Conservation (phyloP, 37 sponge, comb jelly and placozoan species). For the Lycopodina hypogea region DNA sequence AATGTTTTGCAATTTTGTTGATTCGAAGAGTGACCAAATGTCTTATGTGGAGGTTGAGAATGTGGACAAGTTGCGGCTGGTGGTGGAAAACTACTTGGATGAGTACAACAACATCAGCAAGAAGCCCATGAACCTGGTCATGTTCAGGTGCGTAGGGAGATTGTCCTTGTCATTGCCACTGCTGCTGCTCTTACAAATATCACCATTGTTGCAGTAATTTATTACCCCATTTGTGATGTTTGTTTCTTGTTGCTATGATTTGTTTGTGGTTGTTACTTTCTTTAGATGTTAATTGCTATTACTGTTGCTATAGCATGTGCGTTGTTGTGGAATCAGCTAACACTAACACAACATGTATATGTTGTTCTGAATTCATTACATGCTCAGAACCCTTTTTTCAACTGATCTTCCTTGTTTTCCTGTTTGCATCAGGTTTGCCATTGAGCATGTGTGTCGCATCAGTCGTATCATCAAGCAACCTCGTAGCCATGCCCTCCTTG, state of each 20-base stretch:
- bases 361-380: too few species aligned
- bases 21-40: slow-evolving; percentile 89
- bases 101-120: slow-evolving; percentile 97
- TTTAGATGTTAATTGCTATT: too few species aligned
- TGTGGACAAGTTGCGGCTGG: slow-evolving; percentile 85
- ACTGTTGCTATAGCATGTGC: too few species aligned
- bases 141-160: slow-evolving; percentile 77
- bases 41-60: slow-evolving; percentile 84
- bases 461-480: slow-evolving; percentile 94
- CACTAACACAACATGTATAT: too few species aligned
- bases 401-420: too few species aligned
- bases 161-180: neutral
- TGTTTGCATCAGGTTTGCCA: slow-evolving; percentile 79
- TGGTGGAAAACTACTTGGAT: slow-evolving; percentile 92
- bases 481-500: slow-evolving; percentile 89
- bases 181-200: too few species aligned
- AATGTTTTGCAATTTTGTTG: slow-evolving; percentile 97
- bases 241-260: too few species aligned
- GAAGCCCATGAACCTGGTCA: slow-evolving; percentile 97
- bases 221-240: too few species aligned
- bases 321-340: too few species aligned
- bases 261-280: too few species aligned
- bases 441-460: slow-evolving; percentile 94
- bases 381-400: too few species aligned
- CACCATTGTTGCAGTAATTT: too few species aligned